A percentile compares a stretch with the other conserved stretches of the same genome.
Conservation (phyloP, 2,797 vertebrate species). For the Chiroxiphia lanceolata region DNA sequence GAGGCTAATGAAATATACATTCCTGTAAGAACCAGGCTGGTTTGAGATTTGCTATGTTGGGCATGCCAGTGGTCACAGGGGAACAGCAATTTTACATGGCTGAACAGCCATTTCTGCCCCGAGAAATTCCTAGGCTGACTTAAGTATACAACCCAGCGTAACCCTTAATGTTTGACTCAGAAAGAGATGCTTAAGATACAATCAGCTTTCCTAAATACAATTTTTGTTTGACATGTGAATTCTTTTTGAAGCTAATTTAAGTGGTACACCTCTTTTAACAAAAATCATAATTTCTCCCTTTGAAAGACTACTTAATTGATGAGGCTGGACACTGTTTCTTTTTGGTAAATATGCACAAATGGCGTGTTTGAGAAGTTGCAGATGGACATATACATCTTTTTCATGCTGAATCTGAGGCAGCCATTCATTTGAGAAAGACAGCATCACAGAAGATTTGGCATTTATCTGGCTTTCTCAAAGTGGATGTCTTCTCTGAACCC, state of each 20-base stretch:
- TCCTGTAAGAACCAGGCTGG: not conserved
- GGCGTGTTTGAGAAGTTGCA: constrained; percentile 22
- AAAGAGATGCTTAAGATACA: not conserved
- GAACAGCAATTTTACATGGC: not conserved
- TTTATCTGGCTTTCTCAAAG: not conserved
- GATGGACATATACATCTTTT: constrained; percentile 11
- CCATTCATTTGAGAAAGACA: constrained; percentile 37
- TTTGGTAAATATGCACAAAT: constrained; percentile 20
- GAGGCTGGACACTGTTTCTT: not conserved
- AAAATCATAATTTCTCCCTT: not conserved
- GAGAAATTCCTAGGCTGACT: not conserved
- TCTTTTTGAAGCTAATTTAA: not conserved
- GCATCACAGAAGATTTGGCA: not conserved
- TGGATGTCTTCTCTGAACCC: not conserved
- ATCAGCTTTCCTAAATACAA: not conserved
- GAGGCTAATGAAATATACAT: not conserved
- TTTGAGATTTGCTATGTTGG: not conserved
- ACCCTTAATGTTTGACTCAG: not conserved
- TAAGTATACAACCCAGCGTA: not conserved
- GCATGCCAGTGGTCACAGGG: not conserved
- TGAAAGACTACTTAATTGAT: not conserved
- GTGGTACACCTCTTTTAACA: not conserved
- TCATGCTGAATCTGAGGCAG: constrained; percentile 62
- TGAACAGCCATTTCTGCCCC: not conserved
- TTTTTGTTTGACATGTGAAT: not conserved